Evolutionary conservation across 2,888 invertebrate genomes (phyloP), one percentile per base, ranked within the genome.

Genomic region (Drosophila anomalipes): DNA sequence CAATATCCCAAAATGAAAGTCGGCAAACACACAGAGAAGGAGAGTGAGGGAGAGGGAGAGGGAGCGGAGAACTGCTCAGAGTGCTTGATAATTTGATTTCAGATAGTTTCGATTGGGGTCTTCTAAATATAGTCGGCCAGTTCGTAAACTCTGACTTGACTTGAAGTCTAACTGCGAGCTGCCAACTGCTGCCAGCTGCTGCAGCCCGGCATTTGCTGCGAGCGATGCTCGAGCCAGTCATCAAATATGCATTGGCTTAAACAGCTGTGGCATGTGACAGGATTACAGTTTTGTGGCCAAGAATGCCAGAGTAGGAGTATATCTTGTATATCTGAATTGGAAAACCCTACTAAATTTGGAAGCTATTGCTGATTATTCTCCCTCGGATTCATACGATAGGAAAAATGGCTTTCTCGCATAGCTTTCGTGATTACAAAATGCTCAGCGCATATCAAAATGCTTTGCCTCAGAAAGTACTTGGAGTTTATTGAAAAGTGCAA

Each of bases 1-100:
- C 81, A 83, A 70, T 66, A 76, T 66, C 71, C 79, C 81, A 81
- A 77, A 87, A 74, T 71, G 69, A 81, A 83, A 86, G 81, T 77
- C 73, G 57, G 81, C 65, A 51, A 57, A 65, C 58, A 57, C 28
- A 56, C 28, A 9, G 22, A 16, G 22, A 33, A n/a, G 9, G 62
- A 32, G 26, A 3, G 4, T 35, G 26, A 22, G 30, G 19, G 26
- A 60, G 5, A 26, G 47, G 16, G 6, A 26, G 26, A 19, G 33
- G 54, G 39, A 37, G 22, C 22, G 22, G 22, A 22, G 22, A 35
- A 58, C 30, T 30, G 19, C 30, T 22, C n/a, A 28, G 47, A 71
- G 76, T 79, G 70, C 51, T 73, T 59, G 81, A 73, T 77, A 79
- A 81, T 79, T 79, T 81, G 81, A 66, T 60, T 39, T 26, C 62